These are phyloP conservation scores for Ganaspis brasiliensis DNA, from an alignment of 2,888 invertebrate species.

Conservation along the genomic window DNA sequence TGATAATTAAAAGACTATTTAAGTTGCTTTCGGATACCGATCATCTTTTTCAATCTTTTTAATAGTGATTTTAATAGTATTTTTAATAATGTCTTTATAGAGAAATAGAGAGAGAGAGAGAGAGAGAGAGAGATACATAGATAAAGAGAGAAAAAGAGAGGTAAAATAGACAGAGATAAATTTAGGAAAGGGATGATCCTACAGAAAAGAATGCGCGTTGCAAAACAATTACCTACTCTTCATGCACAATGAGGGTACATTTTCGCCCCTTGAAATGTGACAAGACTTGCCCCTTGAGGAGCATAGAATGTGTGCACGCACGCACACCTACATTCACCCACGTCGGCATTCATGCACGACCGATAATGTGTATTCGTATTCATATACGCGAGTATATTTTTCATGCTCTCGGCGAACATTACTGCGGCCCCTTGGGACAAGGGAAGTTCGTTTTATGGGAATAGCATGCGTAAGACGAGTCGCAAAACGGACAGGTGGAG, in stretches of 20 bases:
- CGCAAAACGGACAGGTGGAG: constrained; percentile 60
- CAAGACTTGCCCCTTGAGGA: constrained; percentile 69
- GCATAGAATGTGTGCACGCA: constrained; percentile 51
- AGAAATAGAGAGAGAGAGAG: no score
- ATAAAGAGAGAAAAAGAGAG: constrained; percentile 22
- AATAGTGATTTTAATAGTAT: no score
- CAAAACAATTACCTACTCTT: constrained; percentile 75
- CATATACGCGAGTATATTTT: constrained; percentile 60
- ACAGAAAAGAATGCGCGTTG: constrained; percentile 66
- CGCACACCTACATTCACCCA: constrained; percentile 46
- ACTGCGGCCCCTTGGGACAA: constrained; percentile 64
- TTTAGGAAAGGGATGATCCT: constrained; percentile 60
- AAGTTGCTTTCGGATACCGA: no score
- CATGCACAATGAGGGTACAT: constrained; percentile 67
- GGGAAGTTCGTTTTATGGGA: constrained; percentile 60
- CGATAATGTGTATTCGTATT: constrained; percentile 41
- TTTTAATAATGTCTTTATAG: no score
- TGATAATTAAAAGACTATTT: no score
- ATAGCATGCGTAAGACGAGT: constrained; percentile 37
- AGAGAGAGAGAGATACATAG: constrained; percentile 7
- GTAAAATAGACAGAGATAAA: constrained; percentile 54
- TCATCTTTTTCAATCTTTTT: no score
- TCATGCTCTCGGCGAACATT: constrained; percentile 67
- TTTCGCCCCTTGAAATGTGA: constrained; percentile 70
- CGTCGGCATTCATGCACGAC: constrained; percentile 5